phyloP scores from a whole-genome alignment of 2,797 vertebrate species.

The Tinamus major region DNA sequence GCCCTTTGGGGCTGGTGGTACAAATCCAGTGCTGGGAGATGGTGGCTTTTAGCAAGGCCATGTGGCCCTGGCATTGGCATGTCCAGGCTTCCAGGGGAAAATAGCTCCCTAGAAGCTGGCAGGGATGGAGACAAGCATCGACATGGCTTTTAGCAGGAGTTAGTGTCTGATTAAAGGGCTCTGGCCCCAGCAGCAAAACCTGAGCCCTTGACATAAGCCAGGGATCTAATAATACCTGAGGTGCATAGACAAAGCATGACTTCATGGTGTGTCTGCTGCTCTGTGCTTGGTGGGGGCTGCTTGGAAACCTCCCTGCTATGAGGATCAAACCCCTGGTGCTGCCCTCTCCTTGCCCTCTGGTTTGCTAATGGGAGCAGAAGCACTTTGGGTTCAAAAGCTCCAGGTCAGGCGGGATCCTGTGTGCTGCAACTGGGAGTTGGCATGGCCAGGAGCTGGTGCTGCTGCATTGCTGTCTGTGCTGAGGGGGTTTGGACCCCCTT shows the following conservation, averaged over 20 bases:
- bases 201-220: not conserved
- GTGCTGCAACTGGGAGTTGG: not conserved
- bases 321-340: not conserved
- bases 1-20: not conserved
- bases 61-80: not conserved
- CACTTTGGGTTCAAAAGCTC: not conserved
- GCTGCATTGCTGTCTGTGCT: no score
- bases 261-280: not conserved
- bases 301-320: not conserved
- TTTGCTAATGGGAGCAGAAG: not conserved
- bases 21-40: not conserved
- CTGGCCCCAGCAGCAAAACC: not conserved
- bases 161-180: not conserved
- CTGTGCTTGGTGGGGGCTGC: accelerated
- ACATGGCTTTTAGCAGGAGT: not conserved
- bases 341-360: not conserved
- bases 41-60: accelerated
- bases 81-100: not conserved
- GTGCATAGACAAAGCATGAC: not conserved
- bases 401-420: not conserved
- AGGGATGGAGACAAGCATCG: not conserved
- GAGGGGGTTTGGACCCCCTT: no score
- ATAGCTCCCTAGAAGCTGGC: not conserved
- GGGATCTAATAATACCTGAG: not conserved
- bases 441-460: no score